Evolutionary conservation across 92 coral and sea anemone species (phyloP).

Genomic region (Actinostola sp.): DNA sequence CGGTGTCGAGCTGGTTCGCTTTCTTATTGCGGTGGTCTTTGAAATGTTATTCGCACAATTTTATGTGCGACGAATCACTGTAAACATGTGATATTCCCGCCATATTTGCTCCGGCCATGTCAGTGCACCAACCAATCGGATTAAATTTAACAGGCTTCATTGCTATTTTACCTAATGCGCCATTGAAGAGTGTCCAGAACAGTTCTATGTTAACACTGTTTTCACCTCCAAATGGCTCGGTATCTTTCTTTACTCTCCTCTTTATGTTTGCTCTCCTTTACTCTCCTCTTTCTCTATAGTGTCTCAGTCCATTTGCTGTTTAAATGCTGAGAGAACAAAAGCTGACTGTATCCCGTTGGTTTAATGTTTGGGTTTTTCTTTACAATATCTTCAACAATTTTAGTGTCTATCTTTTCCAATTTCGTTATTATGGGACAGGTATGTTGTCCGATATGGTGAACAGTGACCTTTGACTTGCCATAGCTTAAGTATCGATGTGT

Average conservation of each 20-base stretch:
- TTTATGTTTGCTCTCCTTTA: constrained; percentile 7
- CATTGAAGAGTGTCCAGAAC: constrained; percentile 8
- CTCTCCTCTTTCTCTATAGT: constrained; percentile 35
- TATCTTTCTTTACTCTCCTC: constrained; percentile 33
- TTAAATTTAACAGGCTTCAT: constrained; percentile 24
- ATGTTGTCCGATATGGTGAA: constrained; percentile 60
- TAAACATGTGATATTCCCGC: constrained; percentile 11
- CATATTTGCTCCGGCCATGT: constrained; percentile 24
- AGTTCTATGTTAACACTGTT: constrained; percentile 1
- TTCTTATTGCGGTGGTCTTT: constrained; percentile 49
- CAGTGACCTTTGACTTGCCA: constrained; percentile 41
- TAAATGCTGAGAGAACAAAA: constrained; percentile 38
- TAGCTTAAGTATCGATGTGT: constrained; percentile 56
- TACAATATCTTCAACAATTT: constrained; percentile 30
- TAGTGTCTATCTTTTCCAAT: constrained; percentile 6
- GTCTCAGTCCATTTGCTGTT: constrained; percentile 35
- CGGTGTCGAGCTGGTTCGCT: constrained; percentile 22
- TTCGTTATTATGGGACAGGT: constrained; percentile 54
- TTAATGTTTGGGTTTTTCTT: constrained; percentile 45
- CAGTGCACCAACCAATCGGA: no score
- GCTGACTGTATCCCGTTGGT: constrained; percentile 50
- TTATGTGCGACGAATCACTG: not conserved
- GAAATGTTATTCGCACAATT: constrained; percentile 43
- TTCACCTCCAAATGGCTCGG: constrained; percentile 41
- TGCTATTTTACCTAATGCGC: not conserved